Percentiles rank a stretch among this genome's conserved stretches.
Conservation (phyloP, 1,140 invertebrate genomes). For the Neotoxoptera formosana region DNA sequence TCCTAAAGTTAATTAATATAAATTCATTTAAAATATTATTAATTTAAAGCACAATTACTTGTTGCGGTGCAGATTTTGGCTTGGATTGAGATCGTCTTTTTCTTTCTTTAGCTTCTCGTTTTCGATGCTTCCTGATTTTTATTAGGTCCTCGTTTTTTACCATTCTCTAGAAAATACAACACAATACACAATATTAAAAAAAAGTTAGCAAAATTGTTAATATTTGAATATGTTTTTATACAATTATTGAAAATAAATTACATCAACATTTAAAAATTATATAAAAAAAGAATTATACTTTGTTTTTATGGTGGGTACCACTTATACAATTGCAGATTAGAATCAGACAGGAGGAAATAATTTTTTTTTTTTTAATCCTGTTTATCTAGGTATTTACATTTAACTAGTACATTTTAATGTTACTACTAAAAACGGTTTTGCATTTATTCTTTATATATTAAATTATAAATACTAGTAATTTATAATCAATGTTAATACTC, state of each 20-base stretch:
- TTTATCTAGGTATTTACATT: not conserved
- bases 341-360: too few species aligned
- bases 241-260: not conserved
- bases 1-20: slow-evolving; percentile 20
- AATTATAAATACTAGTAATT: not conserved
- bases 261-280: not conserved
- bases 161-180: slow-evolving; percentile 15
- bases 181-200: not conserved
- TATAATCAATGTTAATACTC: not conserved
- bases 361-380: not conserved
- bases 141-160: slow-evolving; percentile 10
- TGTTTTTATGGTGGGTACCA: not conserved
- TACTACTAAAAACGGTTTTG: not conserved
- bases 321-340: not conserved
- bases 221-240: not conserved
- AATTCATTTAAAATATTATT: not conserved
- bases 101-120: slow-evolving; percentile 42
- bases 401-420: not conserved
- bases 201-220: not conserved
- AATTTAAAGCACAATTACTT: slow-evolving; percentile 3
- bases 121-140: slow-evolving; percentile 43
- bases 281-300: not conserved
- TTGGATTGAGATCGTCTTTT: slow-evolving; percentile 44
- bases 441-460: not conserved
- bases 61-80: slow-evolving; percentile 19